Base-by-base conservation (phyloP, 2,113 vertebrate species). In the Odontesthes bonariensis region DNA sequence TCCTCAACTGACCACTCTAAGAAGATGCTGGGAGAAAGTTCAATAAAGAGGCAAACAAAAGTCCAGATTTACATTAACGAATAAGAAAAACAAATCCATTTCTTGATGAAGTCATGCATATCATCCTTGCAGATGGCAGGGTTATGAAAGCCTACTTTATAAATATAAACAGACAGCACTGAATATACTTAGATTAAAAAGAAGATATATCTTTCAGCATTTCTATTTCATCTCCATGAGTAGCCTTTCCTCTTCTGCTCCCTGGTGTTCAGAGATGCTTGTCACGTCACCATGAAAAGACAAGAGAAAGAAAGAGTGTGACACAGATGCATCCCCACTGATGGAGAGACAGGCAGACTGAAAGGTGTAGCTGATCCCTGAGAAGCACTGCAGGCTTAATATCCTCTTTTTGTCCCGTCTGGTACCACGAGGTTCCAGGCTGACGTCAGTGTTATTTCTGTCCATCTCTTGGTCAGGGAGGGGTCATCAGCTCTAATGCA, bases 381-480 rank as follows among this genome's bases (percentile, higher is more conserved):
- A 88, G 84, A 87, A 82, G 79, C 79, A 72, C 75, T 70, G 84
- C 82, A 42, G 71, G 73, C 79, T 85, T 86, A 77, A 89, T 82
- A 85, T 81, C 85, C 86, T 76, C 63, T 81, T 75, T 69, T 47
- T 14, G 9, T 73, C 77, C 58, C 22, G 71, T 35, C 75, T 79
- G 78, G 53, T 75, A 60, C 77, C 59, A 32, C 0, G 52, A 81
- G 72, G 69, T 69, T 71, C 55, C 2, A 59, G 27, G 32, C 61
- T 89, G 88, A 92, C 87, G 83, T 91, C 88, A 91, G 77, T 82
- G 82, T 88, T 88, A 87, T 90, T 91, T 88, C 83, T 85, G 87
- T 90, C 88, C 87, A 65, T 84, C 87, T 82, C 61, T 69, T 85
- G 86, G 83, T 80, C 88, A 71, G 85, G 69, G 77, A 69, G 69